Conservation (phyloP, 2,113 vertebrate species). For the Perca fluviatilis region DNA sequence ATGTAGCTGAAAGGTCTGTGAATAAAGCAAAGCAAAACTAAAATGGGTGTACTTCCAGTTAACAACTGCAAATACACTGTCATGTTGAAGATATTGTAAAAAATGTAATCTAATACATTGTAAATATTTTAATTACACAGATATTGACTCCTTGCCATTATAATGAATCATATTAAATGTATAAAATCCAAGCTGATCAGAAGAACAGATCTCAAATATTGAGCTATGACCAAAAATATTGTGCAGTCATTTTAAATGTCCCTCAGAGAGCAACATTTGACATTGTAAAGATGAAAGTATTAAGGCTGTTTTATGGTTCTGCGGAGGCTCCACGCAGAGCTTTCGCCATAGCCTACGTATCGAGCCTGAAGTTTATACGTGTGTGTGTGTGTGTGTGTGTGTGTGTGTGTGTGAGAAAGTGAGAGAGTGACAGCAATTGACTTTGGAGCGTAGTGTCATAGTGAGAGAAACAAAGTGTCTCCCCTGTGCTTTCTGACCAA, state of each 20-base stretch:
- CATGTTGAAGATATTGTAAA: neutral
- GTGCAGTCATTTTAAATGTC: neutral
- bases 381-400: too few relatives aligned
- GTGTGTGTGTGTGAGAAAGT: too few relatives aligned
- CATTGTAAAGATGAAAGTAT: neutral
- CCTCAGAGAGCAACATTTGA: neutral
- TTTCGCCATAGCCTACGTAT: too few relatives aligned
- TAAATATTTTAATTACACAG: neutral
- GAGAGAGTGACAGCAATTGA: too few relatives aligned
- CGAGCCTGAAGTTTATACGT: too few relatives aligned
- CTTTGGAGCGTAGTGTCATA: too few relatives aligned
- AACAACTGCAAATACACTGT: neutral
- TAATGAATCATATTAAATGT: neutral
- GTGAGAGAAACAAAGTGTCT: too few relatives aligned
- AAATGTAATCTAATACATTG: constrained; percentile 2
- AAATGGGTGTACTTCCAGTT: neutral
- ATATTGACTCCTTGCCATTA: neutral
- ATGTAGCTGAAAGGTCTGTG: neutral
- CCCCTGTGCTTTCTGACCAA: too few relatives aligned
- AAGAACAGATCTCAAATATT: neutral
- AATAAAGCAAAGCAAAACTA: constrained; percentile 5
- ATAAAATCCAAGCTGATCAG: neutral
- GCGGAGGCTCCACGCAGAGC: too few relatives aligned
- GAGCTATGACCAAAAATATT: neutral
- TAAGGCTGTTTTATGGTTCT: too few relatives aligned